Evolutionary conservation across 2,113 vertebrate species (phyloP).

Genomic region (Otis tarda): DNA sequence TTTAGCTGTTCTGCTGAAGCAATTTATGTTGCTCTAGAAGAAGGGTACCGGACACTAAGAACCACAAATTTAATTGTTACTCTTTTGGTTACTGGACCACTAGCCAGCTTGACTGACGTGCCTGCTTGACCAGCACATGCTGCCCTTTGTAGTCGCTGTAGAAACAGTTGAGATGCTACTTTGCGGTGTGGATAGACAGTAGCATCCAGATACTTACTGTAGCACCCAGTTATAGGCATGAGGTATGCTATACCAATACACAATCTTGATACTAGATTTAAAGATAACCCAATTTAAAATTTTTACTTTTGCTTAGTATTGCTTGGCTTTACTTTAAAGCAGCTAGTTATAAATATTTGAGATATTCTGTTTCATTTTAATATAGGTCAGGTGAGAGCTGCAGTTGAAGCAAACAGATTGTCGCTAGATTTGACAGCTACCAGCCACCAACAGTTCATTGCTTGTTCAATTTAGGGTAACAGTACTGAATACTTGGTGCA

Average conservation of each 20-base stretch:
- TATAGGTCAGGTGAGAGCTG: not conserved
- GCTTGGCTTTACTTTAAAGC: not conserved
- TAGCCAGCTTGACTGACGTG: not conserved
- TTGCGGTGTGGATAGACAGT: not conserved
- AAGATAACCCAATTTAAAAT: not conserved
- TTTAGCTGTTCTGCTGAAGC: not conserved
- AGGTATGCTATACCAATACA: not conserved
- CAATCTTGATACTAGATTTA: not conserved
- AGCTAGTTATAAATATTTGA: not conserved
- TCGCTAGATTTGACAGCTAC: not conserved
- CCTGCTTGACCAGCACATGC: not conserved
- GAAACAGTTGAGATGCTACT: not conserved
- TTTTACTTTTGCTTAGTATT: not conserved
- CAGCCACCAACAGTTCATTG: not conserved
- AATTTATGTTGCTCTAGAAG: not conserved
- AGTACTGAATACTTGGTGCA: not conserved
- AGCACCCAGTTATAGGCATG: not conserved
- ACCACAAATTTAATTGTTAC: not conserved
- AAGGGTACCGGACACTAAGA: not conserved
- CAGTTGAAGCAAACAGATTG: not conserved
- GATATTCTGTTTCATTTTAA: not conserved
- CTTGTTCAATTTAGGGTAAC: not conserved
- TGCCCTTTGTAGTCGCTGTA: not conserved
- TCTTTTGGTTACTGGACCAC: not conserved
- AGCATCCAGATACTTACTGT: not conserved